Evolutionary conservation across 2,797 vertebrate genomes (phyloP), one percentile per base, ranked within the genome.

Genomic region (Platalea minor): DNA sequence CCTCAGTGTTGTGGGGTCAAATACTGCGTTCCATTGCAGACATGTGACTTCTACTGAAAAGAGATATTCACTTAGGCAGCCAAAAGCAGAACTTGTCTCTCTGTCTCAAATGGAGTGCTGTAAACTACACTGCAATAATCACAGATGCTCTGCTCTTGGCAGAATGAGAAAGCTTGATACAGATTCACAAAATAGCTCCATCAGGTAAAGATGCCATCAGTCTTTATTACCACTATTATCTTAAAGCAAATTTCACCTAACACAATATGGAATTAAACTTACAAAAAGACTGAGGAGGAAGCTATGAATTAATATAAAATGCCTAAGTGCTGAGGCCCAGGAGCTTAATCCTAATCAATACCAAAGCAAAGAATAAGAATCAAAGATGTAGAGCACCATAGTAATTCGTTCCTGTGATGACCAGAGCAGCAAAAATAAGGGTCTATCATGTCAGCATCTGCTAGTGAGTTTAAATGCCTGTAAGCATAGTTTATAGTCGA

Each of bases 121-220:
- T 82, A 93, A 92, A 95, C 85, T 57, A n/a, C 23, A 17, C 35
- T 79, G 74, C 72, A 79, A 89, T 61, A 82, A 89, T 89, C 95
- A 96, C 95, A 97, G 96, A 93, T 95, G 93, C 90, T 95, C 88
- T 94, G 93, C 93, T 97, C 91, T 87, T 85, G 94, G 95, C 94
- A 94, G 90, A 93, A 95, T 92, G 68, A 82, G 53, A 79, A 94
- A 93, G 43, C 94, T 95, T 85, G 81, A 85, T 79, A 57, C 7
- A 88, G 59, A 94, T 83, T 91, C 81, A 87, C 51, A 64, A 95
- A 95, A 95, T 50, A 87, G 85, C 90, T 91, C 75, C 77, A 91
- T 87, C 95, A 91, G 74, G 65, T 94, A 96, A 96, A 96, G 86
- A 93, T 0, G 2, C 53, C 70, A 89, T 80, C 74, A 79, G 84